Base-by-base conservation (phyloP, 2,797 vertebrate genomes). In the Orientallactaga sibirica region DNA sequence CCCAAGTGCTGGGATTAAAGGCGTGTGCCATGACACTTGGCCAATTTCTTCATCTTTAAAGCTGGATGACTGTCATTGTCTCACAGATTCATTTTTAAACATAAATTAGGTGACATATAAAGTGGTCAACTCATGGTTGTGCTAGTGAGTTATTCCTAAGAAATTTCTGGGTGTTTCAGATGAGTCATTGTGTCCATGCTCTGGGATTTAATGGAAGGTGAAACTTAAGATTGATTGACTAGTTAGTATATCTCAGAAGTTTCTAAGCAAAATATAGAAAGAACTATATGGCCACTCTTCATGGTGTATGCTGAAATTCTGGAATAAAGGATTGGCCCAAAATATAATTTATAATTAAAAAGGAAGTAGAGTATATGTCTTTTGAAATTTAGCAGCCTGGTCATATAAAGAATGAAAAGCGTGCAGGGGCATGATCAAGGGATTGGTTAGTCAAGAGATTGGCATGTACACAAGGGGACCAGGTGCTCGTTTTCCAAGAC, bases 81-180 rank as follows among this genome's bases (percentile, higher is more conserved):
- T 91, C 14, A 89, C 1, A 15, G 19, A 58, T 78, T 62, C 82
- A 14, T 78, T 90, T 93, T 48, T 86, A 74, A 80, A 79, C 68
- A 86, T 62, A 64, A 75, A 52, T n/a, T 78, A 93, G 16, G 29
- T 62, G 25, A 3, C 55, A 48, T 64, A 7, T 43, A n/a, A 75
- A 75, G 62, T 75, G 2, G 4, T 14, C 24, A n/a, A 20, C 25
- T 33, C 68, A 58, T 10, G 33, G 3, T 33, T 66, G 86, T 14
- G 3, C 1, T 15, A 67, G 48, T 24, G 37, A 70, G 48, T 48
- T 75, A 55, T 75, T 84, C 33, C 62, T 33, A 33, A 52, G 25
- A 43, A 71, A 1, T 14, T 58, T 58, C 55, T 58, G 55, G 71
- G 66, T 68, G 48, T 62, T 25, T 20, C 55, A 67, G 22, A 20